phyloP scores from a whole-genome alignment of 1,140 invertebrate genomes.

The Saccostrea echinata region DNA sequence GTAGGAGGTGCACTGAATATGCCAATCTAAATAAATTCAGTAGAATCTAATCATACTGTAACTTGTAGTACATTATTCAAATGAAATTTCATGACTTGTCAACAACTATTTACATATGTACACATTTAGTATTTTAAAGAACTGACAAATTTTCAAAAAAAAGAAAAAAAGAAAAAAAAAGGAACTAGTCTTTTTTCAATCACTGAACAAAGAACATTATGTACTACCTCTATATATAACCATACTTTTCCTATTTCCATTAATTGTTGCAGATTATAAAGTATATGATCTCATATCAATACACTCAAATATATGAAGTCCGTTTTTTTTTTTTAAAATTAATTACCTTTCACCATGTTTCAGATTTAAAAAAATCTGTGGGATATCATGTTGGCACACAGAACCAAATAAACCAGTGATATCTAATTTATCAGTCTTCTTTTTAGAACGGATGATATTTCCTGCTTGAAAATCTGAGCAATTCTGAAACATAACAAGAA shows the following conservation, averaged over 20 bases:
- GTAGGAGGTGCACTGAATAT: conserved; percentile 15
- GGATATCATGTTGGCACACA: conserved; percentile 50
- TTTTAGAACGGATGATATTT: conserved; percentile 42
- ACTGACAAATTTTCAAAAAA: too few relatives aligned
- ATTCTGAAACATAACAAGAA: conserved; percentile 28
- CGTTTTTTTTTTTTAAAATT: neutral
- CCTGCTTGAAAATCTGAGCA: conserved; percentile 52
- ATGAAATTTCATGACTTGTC: neutral
- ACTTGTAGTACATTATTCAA: neutral
- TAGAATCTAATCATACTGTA: neutral
- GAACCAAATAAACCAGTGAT: conserved; percentile 49
- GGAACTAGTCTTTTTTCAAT: too few relatives aligned
- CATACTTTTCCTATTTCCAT: neutral
- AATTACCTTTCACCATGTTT: conserved; percentile 46
- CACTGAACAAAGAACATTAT: too few relatives aligned
- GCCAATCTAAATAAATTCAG: conserved; percentile 10
- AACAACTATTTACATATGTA: too few relatives aligned
- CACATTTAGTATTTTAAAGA: too few relatives aligned
- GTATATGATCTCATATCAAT: too few relatives aligned
- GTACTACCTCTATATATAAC: neutral
- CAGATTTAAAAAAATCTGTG: conserved; percentile 28
- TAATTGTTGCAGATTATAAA: too few relatives aligned
- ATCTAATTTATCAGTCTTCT: conserved; percentile 46
- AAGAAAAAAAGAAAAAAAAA: too few relatives aligned
- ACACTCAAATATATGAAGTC: neutral